Evolutionary conservation across 2,797 vertebrate species (phyloP), one percentile per base, ranked within the genome.

Genomic region (Sylvia borin): DNA sequence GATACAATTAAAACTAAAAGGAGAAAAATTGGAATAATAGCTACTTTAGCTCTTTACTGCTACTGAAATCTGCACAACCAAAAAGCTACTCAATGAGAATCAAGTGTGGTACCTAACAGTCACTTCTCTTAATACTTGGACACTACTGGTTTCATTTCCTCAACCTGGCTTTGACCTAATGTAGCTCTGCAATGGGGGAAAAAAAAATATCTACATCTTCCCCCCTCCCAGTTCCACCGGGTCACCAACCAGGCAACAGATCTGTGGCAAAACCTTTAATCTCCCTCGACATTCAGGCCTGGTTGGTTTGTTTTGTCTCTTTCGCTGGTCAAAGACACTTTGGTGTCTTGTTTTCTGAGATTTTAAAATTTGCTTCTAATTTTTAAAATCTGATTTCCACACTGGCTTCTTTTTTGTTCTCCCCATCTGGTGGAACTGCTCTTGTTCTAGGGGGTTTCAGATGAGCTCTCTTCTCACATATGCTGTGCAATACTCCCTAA

Each of bases 161-260:
- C 15, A 81, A 10, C 51, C 45, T 91, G 54, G 8, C 66, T 82
- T 76, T 95, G 71, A 48, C 19, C 12, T 87, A 36, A 66, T 40
- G 15, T 47, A 85, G 31, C 26, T 81, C 21, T 12, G 4, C 32
- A 17, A 57, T 54, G 22, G 4, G 3, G 53, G 5, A 2, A 32
- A 32, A 53, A 53, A 50, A 50, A 54, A 24, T 32, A 31, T 29
- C 9, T 50, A 2, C 11, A 15, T 64, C 20, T 67, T 51, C 5
- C 15, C 7, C 9, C 1, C 4, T 1, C 4, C 1, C 14, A 34
- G 0, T 54, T 83, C 57, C 16, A 13, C 16, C 62, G 22, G 17
- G 13, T 32, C 42, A 50, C 53, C 71, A 68, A 16, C 24, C n/a
- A 77, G 32, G 15, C 25, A 64, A 61, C 24, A 57, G 14, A 12